Evolutionary conservation across 2,113 vertebrate species (phyloP), one percentile per base, ranked within the genome.

Genomic region (Puntigrus tetrazona): DNA sequence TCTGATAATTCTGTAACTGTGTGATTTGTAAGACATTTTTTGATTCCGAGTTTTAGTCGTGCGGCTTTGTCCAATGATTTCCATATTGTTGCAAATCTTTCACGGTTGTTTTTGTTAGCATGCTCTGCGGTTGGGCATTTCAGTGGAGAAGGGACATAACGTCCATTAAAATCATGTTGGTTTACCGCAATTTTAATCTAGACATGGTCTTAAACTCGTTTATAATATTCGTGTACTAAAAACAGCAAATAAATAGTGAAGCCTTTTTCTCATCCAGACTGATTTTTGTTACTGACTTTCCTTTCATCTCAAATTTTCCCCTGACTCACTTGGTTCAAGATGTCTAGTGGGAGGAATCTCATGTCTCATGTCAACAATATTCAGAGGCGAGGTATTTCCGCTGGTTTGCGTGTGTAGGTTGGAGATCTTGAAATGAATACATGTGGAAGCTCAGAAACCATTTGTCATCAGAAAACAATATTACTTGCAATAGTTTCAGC

Each of bases 281-380:
- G 41, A 88, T 57, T 78, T 89, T 50, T 89, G 57, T 77, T 89
- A 57, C 82, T 88, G 61, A 63, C 27, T 36, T 67, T 84, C 43
- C 29, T 80, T 74, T 81, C 70, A 84, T 61, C 67, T 50, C 9
- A 73, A 29, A 87, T 92, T 79, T 86, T 83, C 78, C 89, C 83
- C 79, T 87, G 89, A 90, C 78, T 92, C 86, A 88, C 84, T 81
- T 87, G 88, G 87, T 78, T 88, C 83, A 86, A 83, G 85, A 85
- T 85, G 83, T 91, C 85, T 84, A 86, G 79, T 81, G 81, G 84
- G 87, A 90, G 29, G 50, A 87, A 84, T 86, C 84, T 89, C 86
- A 89, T 91, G 88, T 90, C 34, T 73, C 38, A 38, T 87, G 86
- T 86, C 85, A 82, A 57, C 27, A 77, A 90, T 52, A 82, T 83